phyloP scores from a whole-genome alignment of 2,888 invertebrate genomes.

The Eledona agricola region DNA sequence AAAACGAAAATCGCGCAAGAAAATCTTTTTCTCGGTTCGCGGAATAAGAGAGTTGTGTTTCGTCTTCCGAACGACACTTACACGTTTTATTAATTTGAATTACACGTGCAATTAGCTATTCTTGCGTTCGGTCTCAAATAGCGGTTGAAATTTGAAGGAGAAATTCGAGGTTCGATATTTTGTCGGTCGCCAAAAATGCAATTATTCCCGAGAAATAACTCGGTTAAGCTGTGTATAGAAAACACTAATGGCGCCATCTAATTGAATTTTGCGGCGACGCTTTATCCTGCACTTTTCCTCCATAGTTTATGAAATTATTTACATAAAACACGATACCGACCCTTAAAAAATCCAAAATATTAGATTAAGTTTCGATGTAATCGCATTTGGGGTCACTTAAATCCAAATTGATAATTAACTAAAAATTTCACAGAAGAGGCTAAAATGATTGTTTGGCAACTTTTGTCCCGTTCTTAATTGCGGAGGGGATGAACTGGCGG shows the following conservation, averaged over 20 bases:
- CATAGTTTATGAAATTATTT: conserved; percentile 12
- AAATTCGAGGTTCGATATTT: too few relatives aligned
- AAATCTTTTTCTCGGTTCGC: too few relatives aligned
- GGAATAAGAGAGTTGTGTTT: too few relatives aligned
- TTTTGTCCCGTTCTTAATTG: conserved; percentile 38
- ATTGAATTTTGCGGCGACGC: conserved; percentile 27
- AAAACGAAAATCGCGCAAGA: conserved; percentile 5
- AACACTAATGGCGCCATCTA: conserved; percentile 33
- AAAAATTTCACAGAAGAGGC: conserved; percentile 31
- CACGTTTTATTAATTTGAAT: too few relatives aligned
- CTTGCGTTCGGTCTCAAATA: background rate
- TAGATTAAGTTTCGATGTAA: conserved; percentile 22
- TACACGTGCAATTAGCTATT: background rate
- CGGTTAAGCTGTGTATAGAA: conserved; percentile 30
- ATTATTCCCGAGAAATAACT: conserved; percentile 25
- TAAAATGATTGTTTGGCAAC: conserved; percentile 38
- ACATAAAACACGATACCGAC: conserved; percentile 18
- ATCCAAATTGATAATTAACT: conserved; percentile 30
- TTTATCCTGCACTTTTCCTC: conserved; percentile 15
- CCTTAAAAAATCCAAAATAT: conserved; percentile 20
- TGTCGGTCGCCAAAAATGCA: conserved; percentile 20
- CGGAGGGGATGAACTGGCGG: conserved; percentile 32
- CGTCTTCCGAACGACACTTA: too few relatives aligned
- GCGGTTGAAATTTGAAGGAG: too few relatives aligned
- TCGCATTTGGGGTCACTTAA: conserved; percentile 26